phyloP scores from a whole-genome alignment of 2,888 invertebrate genomes.

The Andricus curvator region DNA sequence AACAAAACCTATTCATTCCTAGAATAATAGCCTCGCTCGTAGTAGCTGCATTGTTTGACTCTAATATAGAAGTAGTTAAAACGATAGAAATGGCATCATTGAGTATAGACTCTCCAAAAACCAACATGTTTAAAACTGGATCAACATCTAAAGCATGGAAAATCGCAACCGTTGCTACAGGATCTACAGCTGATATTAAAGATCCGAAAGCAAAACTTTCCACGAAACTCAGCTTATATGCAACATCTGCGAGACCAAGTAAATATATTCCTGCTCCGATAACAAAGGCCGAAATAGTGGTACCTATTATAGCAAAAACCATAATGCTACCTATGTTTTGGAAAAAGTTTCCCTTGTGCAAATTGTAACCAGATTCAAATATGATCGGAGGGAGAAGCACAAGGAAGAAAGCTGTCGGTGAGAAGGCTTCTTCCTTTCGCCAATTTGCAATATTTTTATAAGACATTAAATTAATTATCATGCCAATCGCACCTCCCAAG shows the following conservation, averaged over 20 bases:
- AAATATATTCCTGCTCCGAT: conserved; percentile 98
- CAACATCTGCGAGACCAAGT: conserved; percentile 93
- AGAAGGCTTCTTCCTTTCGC: conserved; percentile 98
- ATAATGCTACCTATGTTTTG: conserved; percentile 99
- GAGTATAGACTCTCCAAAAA: conserved; percentile 96
- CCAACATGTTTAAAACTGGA: conserved; percentile 99
- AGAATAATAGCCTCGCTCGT: conserved; percentile 92
- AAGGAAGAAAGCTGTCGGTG: conserved; percentile 98
- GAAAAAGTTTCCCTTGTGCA: conserved; percentile 97
- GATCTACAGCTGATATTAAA: conserved; percentile 98
- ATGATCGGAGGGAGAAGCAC: conserved; percentile 98
- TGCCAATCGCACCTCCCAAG: conserved; percentile 94
- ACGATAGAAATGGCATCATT: conserved; percentile 99
- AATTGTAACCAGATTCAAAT: conserved; percentile 99
- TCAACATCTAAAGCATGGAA: conserved; percentile 99
- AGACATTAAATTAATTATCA: conserved; percentile 93
- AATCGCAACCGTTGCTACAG: conserved; percentile 99
- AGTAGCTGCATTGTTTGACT: conserved; percentile 84
- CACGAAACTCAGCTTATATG: conserved; percentile 94
- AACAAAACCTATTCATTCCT: conserved; percentile 93
- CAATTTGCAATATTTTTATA: conserved; percentile 94
- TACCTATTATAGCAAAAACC: conserved; percentile 98
- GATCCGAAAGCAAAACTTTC: conserved; percentile 99
- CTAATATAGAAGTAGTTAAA: conserved; percentile 92
- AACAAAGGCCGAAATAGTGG: conserved; percentile 97